Evolutionary conservation across 2,888 invertebrate species (phyloP).

Genomic region (Stenoptilia bipunctidactyla): DNA sequence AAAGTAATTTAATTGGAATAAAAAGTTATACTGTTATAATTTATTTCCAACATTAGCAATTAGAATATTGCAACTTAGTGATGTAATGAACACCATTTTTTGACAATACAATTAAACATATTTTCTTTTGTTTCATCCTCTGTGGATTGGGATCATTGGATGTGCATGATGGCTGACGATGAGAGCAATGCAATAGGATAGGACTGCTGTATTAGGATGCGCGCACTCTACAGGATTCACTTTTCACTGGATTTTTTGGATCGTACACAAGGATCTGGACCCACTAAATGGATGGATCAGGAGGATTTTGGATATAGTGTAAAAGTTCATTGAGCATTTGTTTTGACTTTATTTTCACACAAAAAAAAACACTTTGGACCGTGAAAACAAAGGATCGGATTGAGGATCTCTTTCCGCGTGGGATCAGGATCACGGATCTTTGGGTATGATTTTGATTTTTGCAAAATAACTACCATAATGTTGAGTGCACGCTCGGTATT

Average conservation of each 20-base stretch:
- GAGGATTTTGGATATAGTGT: conserved; percentile 25
- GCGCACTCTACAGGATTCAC: conserved; percentile 16
- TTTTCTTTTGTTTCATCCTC: conserved; percentile 71
- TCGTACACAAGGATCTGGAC: conserved; percentile 22
- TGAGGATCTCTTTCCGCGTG: conserved; percentile 13
- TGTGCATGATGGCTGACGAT: conserved; percentile 37
- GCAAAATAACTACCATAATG: conserved; percentile 45
- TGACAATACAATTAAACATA: conserved; percentile 44
- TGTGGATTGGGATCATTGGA: conserved; percentile 64
- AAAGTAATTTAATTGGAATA: no score
- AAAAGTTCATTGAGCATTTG: conserved; percentile 11
- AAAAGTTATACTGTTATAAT: no score
- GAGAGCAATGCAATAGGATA: conserved; percentile 13
- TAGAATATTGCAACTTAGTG: no score
- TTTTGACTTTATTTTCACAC: not conserved
- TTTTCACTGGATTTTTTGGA: conserved; percentile 26
- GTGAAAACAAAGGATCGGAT: conserved; percentile 2
- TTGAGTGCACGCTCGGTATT: conserved; percentile 59
- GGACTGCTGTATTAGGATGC: conserved; percentile 12
- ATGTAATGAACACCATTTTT: not conserved
- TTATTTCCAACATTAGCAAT: no score
- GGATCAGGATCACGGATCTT: conserved; percentile 37
- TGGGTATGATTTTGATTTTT: conserved; percentile 63
- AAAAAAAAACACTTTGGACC: not conserved
- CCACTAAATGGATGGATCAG: conserved; percentile 11